phyloP scores from a whole-genome alignment of 2,888 invertebrate species.

The Pammene fasciana region DNA sequence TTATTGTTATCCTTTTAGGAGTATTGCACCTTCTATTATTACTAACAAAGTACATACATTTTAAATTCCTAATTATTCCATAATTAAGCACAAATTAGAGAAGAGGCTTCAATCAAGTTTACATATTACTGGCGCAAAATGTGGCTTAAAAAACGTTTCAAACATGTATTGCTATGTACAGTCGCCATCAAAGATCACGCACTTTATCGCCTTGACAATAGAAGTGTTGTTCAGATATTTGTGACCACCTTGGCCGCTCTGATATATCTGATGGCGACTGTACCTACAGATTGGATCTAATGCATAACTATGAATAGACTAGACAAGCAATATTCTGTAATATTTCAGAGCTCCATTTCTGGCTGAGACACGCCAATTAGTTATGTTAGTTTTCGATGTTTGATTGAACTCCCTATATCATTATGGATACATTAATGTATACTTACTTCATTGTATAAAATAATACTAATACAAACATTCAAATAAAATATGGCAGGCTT shows the following conservation, averaged over 20 bases:
- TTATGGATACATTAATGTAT: constrained; percentile 10
- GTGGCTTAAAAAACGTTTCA: neutral
- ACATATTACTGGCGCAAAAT: neutral
- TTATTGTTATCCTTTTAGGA: constrained; percentile 32
- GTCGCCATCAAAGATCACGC: too few species aligned
- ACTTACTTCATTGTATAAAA: constrained; percentile 13
- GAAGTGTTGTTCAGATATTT: too few species aligned
- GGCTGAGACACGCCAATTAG: too few species aligned
- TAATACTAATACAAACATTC: constrained; percentile 29
- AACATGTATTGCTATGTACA: neutral
- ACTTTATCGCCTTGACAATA: too few species aligned
- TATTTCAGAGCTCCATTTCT: neutral
- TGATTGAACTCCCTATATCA: neutral
- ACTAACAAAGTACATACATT: constrained; percentile 9
- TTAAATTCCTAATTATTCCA: constrained; percentile 16
- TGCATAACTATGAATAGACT: constrained; percentile 31
- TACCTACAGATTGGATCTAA: neutral
- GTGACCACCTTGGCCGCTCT: too few species aligned
- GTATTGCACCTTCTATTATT: constrained; percentile 26
- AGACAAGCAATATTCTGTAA: constrained; percentile 18
- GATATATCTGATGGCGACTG: too few species aligned
- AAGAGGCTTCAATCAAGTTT: neutral
- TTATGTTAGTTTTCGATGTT: constrained; percentile 23
- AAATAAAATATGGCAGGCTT: constrained; percentile 41
- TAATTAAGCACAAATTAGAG: constrained; percentile 9